A percentile compares a stretch with the other conserved stretches of the same genome.
These are phyloP conservation scores for Hepsetus odoe DNA, from an alignment of 2,113 vertebrate species.

Conservation along the genomic window DNA sequence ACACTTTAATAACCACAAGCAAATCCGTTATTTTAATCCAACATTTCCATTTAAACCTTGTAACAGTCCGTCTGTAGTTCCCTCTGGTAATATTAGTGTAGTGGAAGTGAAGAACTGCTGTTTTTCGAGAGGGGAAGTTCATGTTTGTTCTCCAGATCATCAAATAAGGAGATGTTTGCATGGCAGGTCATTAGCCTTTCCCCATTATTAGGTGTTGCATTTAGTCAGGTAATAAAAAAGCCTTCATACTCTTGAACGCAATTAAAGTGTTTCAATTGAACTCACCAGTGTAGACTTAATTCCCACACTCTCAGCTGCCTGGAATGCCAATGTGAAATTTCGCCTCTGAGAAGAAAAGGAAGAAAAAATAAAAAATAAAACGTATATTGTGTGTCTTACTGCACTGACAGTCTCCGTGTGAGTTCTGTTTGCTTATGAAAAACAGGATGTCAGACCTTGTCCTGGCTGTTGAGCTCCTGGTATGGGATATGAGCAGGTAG, in stretches of 20 bases:
- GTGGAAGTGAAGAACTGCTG: not conserved
- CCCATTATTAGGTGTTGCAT: not conserved
- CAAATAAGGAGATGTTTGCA: not conserved
- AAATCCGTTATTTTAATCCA: not conserved
- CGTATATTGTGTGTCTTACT: not conserved
- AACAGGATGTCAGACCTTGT: constrained; percentile 76
- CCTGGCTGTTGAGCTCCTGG: constrained; percentile 83
- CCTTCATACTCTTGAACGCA: not conserved
- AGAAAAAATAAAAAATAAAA: not conserved
- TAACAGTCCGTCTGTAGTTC: not conserved
- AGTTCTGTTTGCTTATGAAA: not conserved
- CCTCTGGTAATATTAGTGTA: not conserved
- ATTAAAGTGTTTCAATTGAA: not conserved
- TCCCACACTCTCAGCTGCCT: constrained; percentile 87
- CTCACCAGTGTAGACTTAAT: constrained; percentile 90
- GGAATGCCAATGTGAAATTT: constrained; percentile 88
- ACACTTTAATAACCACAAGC: not conserved
- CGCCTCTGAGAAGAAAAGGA: constrained; percentile 72
- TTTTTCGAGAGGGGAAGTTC: not conserved
- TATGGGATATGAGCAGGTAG: constrained; percentile 88
- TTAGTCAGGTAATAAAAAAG: not conserved
- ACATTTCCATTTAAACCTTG: not conserved
- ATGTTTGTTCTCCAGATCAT: not conserved
- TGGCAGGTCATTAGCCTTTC: not conserved
- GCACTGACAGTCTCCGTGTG: not conserved